These are phyloP conservation scores for Clistopyga incitator DNA, from an alignment of 2,888 invertebrate genomes.

Conservation along the genomic window DNA sequence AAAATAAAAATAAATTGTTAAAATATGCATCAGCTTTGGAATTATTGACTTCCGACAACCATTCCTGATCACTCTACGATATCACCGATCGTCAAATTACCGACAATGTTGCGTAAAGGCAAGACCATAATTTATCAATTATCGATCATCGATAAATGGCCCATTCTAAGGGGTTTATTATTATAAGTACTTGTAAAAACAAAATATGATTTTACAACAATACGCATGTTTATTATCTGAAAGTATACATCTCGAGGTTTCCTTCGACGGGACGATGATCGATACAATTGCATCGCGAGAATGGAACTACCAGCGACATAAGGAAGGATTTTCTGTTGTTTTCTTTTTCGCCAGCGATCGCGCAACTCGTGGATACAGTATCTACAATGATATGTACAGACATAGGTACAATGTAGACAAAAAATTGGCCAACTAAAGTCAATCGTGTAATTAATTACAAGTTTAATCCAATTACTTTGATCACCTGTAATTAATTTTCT, in stretches of 20 bases:
- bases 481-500: slow-evolving; percentile 4
- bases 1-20: slow-evolving; percentile 49
- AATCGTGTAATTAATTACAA: not conserved
- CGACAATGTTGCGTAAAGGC: not conserved
- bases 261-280: slow-evolving; percentile 32
- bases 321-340: slow-evolving; percentile 8
- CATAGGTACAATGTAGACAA: slow-evolving; percentile 61
- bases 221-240: slow-evolving; percentile 83
- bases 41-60: slow-evolving; percentile 1
- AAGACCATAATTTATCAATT: not conserved
- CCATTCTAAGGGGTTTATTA: not conserved
- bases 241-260: slow-evolving; percentile 80
- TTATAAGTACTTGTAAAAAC: slow-evolving; percentile 1
- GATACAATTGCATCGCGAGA: slow-evolving; percentile 29
- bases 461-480: slow-evolving; percentile 3
- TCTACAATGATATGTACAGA: slow-evolving; percentile 73
- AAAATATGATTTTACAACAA: slow-evolving; percentile 78
- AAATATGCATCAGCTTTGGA: slow-evolving; percentile 1
- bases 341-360: slow-evolving; percentile 63
- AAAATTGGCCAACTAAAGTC: slow-evolving; percentile 36
- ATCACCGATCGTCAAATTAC: not conserved
- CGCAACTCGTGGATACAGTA: slow-evolving; percentile 65
- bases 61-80: not conserved
- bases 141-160: not conserved
- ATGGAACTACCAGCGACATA: slow-evolving; percentile 40